These are phyloP conservation scores for Podarcis cretensis DNA, from an alignment of 2,113 vertebrate genomes.

Conservation along the genomic window DNA sequence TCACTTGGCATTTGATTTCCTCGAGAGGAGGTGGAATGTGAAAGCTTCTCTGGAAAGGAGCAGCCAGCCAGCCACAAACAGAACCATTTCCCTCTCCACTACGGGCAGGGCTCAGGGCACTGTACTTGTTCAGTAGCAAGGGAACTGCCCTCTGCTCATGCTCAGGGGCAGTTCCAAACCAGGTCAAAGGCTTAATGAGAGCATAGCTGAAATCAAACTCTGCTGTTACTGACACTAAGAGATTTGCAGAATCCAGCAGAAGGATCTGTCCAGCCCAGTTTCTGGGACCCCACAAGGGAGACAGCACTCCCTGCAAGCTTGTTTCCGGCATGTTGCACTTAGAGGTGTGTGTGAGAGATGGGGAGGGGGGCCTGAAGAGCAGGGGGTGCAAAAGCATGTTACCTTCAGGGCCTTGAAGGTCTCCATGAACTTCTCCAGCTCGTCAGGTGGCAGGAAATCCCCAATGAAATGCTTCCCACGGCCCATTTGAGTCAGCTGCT, in stretches of 20 bases:
- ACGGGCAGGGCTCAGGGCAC: neutral
- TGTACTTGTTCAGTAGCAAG: neutral
- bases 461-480: conserved; percentile 98
- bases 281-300: too few species aligned
- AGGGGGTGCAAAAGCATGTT: conserved; percentile 19
- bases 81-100: too few species aligned
- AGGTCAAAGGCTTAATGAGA: neutral
- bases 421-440: conserved; percentile 99
- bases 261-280: too few species aligned
- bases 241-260: neutral
- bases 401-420: conserved; percentile 98
- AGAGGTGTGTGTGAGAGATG: too few species aligned
- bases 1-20: too few species aligned
- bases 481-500: conserved; percentile 97
- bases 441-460: conserved; percentile 94
- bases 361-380: neutral
- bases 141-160: neutral
- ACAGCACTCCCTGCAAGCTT: too few species aligned
- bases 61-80: too few species aligned
- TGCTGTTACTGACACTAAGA: too few species aligned
- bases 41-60: too few species aligned
- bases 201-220: neutral
- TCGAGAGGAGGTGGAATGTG: too few species aligned
- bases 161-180: neutral
- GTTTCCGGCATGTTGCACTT: too few species aligned